Percentiles rank a stretch among this genome's conserved stretches.
phyloP scores from a whole-genome alignment of 1,140 invertebrate genomes.

The Pseudomyrmex concolor region DNA sequence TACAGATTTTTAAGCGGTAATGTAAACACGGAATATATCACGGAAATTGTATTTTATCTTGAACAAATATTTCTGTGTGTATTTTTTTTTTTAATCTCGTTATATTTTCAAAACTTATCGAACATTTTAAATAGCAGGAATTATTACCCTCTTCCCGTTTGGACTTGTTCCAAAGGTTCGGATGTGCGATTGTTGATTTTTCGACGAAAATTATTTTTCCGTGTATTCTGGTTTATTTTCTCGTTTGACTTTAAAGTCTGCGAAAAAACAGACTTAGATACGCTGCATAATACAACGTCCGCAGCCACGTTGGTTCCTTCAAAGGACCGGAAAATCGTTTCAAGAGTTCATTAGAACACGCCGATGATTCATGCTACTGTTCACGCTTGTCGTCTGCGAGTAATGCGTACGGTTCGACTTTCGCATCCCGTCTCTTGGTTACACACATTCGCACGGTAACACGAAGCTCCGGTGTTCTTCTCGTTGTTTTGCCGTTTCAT shows the following conservation, averaged over 20 bases:
- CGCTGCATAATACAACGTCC: conserved; percentile 22
- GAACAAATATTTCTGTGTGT: not conserved
- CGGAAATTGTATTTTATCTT: not conserved
- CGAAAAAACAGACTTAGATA: not conserved
- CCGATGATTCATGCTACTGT: conserved; percentile 61
- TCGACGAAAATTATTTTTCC: conserved; percentile 32
- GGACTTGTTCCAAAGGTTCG: conserved; percentile 33
- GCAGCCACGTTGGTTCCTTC: conserved; percentile 35
- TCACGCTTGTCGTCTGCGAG: not conserved
- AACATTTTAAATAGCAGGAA: not conserved
- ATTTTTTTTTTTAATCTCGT: not conserved
- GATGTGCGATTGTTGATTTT: conserved; percentile 7
- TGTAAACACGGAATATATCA: too few relatives aligned
- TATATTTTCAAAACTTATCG: not conserved
- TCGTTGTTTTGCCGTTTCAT: conserved; percentile 65
- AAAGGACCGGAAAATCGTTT: conserved; percentile 58
- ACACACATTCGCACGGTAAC: conserved; percentile 50
- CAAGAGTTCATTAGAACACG: conserved; percentile 36
- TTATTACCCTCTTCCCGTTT: conserved; percentile 38
- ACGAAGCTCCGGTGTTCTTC: conserved; percentile 56
- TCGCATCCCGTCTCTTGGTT: conserved; percentile 35
- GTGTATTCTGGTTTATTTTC: conserved; percentile 38
- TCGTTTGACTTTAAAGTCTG: conserved; percentile 1
- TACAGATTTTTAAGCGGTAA: too few relatives aligned
- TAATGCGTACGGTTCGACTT: conserved; percentile 33